Conservation (phyloP, 1,140 invertebrate genomes). For the Drosophila micromelanica region DNA sequence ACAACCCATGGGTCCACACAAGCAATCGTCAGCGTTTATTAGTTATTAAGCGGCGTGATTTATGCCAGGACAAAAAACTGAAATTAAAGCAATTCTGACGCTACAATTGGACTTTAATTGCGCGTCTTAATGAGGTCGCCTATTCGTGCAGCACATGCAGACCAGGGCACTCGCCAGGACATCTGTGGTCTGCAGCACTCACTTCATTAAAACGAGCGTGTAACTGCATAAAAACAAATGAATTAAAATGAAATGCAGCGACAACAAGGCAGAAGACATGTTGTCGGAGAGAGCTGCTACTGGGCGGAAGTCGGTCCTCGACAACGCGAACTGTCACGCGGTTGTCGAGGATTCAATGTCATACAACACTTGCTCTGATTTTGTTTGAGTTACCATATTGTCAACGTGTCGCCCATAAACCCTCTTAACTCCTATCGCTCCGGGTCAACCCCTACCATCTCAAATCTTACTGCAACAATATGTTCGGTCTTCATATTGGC, state of each 20-base stretch:
- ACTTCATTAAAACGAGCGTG: slow-evolving; percentile 43
- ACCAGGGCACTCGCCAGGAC: slow-evolving; percentile 22
- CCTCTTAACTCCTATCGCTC: background rate
- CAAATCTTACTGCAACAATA: slow-evolving; percentile 41
- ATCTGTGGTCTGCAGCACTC: slow-evolving; percentile 32
- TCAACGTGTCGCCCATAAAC: background rate
- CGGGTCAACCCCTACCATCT: background rate
- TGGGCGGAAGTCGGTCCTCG: slow-evolving; percentile 17
- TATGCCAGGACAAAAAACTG: slow-evolving; percentile 41
- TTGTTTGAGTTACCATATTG: slow-evolving; percentile 35
- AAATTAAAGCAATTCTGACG: slow-evolving; percentile 24
- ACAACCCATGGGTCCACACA: slow-evolving; percentile 35
- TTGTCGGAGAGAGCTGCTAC: slow-evolving; percentile 10
- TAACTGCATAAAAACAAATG: slow-evolving; percentile 29
- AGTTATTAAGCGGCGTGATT: slow-evolving; percentile 79
- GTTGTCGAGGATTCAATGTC: slow-evolving; percentile 16
- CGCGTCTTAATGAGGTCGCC: slow-evolving; percentile 60
- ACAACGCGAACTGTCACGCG: slow-evolving; percentile 39
- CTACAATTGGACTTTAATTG: slow-evolving; percentile 53
- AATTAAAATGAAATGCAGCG: slow-evolving; percentile 38
- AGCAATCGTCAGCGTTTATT: slow-evolving; percentile 60
- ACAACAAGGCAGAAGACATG: slow-evolving; percentile 41
- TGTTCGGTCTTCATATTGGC: slow-evolving; percentile 11
- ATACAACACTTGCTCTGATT: slow-evolving; percentile 28
- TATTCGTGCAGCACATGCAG: slow-evolving; percentile 7